A percentile compares a stretch with the other conserved stretches of the same genome.
phyloP scores from a whole-genome alignment of 53 echinoderm and acorn worm species.

The Hippasteria phrygiana region DNA sequence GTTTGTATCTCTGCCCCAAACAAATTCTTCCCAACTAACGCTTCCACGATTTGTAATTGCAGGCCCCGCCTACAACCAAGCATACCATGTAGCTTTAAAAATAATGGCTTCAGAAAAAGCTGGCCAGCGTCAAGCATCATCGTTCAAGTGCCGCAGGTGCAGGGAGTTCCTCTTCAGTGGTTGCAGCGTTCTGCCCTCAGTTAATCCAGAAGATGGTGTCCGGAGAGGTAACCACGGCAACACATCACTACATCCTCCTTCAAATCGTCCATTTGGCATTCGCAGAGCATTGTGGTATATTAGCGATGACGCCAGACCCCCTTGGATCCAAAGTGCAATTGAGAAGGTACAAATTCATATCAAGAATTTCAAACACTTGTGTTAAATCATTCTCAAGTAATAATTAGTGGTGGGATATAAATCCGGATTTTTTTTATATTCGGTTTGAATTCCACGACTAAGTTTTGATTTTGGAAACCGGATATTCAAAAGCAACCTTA shows the following conservation, averaged over 20 bases:
- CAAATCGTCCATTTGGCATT: neutral
- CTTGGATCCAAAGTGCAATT: conserved; percentile 70
- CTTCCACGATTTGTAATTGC: too few relatives aligned
- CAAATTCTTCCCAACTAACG: too few relatives aligned
- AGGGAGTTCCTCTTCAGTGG: conserved; percentile 55
- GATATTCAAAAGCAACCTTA: too few relatives aligned
- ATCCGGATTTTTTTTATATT: too few relatives aligned
- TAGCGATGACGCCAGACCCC: conserved; percentile 46
- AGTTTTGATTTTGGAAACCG: too few relatives aligned
- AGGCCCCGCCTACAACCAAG: too few relatives aligned
- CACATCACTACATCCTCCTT: neutral
- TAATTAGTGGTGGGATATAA: too few relatives aligned
- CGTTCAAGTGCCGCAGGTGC: conserved; percentile 74
- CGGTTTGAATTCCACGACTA: too few relatives aligned
- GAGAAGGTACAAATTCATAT: conserved; percentile 73
- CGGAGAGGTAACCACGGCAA: neutral
- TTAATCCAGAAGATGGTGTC: neutral
- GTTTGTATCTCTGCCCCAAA: too few relatives aligned
- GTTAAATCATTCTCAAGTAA: neutral
- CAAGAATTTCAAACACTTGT: too few relatives aligned
- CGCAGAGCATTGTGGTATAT: conserved; percentile 64
- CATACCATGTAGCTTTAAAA: neutral
- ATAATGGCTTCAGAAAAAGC: neutral
- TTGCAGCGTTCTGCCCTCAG: conserved; percentile 36
- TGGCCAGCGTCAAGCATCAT: neutral